Evolutionary conservation across 2,888 invertebrate species (phyloP).

Genomic region (Iselma pallidipennis): DNA sequence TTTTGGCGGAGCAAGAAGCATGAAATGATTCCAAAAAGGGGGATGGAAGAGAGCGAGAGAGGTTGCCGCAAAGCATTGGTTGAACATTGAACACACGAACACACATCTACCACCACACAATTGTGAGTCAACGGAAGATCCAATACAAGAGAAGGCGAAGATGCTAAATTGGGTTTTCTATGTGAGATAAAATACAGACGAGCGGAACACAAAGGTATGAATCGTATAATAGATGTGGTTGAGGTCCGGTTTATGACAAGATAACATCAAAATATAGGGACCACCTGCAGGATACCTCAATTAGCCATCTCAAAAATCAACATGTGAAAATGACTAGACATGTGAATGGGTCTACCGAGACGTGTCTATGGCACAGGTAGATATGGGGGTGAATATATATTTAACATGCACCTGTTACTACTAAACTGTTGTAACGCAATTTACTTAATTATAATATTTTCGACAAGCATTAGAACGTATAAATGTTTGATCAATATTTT

Average conservation of each 20-base stretch:
- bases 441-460: too few species aligned
- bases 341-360: too few species aligned
- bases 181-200: slow-evolving; percentile 39
- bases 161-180: slow-evolving; percentile 44
- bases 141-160: slow-evolving; percentile 27
- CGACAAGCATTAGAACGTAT: too few species aligned
- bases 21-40: slow-evolving; percentile 30
- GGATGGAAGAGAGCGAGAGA: slow-evolving; percentile 13
- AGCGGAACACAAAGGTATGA: slow-evolving; percentile 38
- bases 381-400: slow-evolving; percentile 5
- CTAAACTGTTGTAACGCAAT: too few species aligned
- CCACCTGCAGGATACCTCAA: slow-evolving; percentile 17
- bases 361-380: too few species aligned
- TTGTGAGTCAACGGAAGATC: slow-evolving; percentile 38
- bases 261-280: slow-evolving; percentile 6
- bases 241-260: slow-evolving; percentile 15
- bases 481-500: too few species aligned
- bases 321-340: slow-evolving; percentile 2
- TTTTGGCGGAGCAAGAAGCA: slow-evolving; percentile 29
- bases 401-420: slow-evolving; percentile 18
- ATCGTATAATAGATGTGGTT: slow-evolving; percentile 35
- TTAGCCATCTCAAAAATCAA: slow-evolving; percentile 19
- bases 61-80: not conserved
- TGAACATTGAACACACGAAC: too few species aligned
- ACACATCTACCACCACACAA: too few species aligned